Conservation (phyloP, 1,140 invertebrate genomes). For the Calephelis nemesis region DNA sequence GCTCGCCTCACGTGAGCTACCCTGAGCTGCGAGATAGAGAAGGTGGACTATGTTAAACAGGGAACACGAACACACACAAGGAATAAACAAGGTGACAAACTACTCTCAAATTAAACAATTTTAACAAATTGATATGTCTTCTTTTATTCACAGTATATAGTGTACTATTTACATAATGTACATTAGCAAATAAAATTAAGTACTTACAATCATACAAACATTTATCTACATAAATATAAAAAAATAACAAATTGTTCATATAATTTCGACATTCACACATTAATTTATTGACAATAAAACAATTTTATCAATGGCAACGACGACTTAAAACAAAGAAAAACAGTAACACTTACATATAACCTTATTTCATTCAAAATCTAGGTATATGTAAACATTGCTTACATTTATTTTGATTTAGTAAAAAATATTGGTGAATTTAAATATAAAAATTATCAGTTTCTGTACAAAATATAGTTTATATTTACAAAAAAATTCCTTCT, state of each 20-base stretch:
- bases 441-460: slow-evolving; percentile 7
- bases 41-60: neutral
- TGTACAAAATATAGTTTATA: slow-evolving; percentile 6
- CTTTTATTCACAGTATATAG: slow-evolving; percentile 72
- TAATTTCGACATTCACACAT: slow-evolving; percentile 6
- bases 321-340: slow-evolving; percentile 5
- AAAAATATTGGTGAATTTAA: slow-evolving; percentile 6
- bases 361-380: neutral
- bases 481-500: slow-evolving; percentile 6
- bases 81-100: too few species aligned
- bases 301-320: slow-evolving; percentile 8
- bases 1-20: neutral
- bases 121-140: slow-evolving; percentile 75
- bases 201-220: slow-evolving; percentile 49
- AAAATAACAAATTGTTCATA: slow-evolving; percentile 26
- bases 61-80: neutral
- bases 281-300: neutral
- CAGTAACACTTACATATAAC: slow-evolving; percentile 2
- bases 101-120: slow-evolving; percentile 41
- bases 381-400: slow-evolving; percentile 5
- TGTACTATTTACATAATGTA: slow-evolving; percentile 71
- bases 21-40: neutral
- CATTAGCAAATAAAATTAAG: slow-evolving; percentile 60
- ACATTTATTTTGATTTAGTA: slow-evolving; percentile 1
- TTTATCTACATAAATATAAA: slow-evolving; percentile 34